Evolutionary conservation across 2,888 invertebrate genomes (phyloP).

Genomic region (Anagyrus pseudococci): DNA sequence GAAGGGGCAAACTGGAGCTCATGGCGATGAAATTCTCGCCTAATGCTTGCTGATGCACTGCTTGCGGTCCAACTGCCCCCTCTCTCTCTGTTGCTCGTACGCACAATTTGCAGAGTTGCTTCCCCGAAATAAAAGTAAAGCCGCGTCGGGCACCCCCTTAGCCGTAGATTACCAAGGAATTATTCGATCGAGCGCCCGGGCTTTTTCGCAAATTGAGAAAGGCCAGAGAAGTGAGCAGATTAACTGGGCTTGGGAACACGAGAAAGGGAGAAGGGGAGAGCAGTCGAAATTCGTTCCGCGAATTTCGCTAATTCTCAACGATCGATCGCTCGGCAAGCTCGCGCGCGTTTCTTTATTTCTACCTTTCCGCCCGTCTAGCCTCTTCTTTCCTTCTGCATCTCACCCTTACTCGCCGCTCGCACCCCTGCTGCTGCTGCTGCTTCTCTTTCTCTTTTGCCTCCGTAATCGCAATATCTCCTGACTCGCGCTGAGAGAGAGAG

Average conservation of each 20-base stretch:
- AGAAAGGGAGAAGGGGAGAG: not conserved
- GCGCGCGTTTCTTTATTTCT: slow-evolving; percentile 12
- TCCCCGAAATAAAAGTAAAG: slow-evolving; percentile 35
- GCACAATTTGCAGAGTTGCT: slow-evolving; percentile 33
- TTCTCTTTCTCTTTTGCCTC: not conserved
- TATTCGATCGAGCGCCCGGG: slow-evolving; percentile 29
- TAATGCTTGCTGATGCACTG: too few relatives aligned
- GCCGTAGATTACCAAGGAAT: slow-evolving; percentile 38
- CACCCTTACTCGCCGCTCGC: too few relatives aligned
- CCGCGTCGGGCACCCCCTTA: slow-evolving; percentile 20
- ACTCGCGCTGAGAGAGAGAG: too few relatives aligned
- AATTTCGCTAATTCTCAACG: slow-evolving; percentile 37
- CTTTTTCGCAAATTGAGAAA: slow-evolving; percentile 33
- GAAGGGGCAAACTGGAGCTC: too few relatives aligned
- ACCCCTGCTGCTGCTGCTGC: not conserved
- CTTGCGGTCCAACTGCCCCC: too few relatives aligned
- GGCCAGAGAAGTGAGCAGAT: too few relatives aligned
- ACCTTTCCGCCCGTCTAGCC: not conserved
- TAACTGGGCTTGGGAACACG: too few relatives aligned
- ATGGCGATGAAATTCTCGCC: too few relatives aligned
- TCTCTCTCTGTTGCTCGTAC: too few relatives aligned
- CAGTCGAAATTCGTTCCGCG: slow-evolving; percentile 37
- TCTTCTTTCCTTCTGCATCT: not conserved
- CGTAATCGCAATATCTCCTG: too few relatives aligned
- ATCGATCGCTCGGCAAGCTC: slow-evolving; percentile 13